phyloP scores from a whole-genome alignment of 2,888 invertebrate genomes.

The Mesorhabditis sp. region DNA sequence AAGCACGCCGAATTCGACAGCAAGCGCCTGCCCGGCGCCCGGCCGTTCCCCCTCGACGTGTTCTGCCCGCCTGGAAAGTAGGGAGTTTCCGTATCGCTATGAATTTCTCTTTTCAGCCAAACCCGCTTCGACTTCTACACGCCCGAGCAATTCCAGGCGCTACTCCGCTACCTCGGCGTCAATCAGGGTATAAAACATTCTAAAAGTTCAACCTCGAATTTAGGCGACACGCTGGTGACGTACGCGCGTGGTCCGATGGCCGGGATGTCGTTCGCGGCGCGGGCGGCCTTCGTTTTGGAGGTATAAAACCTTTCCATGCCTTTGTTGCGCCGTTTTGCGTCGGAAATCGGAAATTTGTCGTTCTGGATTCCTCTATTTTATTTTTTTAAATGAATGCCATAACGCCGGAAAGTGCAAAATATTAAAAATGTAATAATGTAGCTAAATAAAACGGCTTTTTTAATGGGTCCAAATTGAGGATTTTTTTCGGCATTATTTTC shows the following conservation, averaged over 20 bases:
- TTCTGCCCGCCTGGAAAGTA: constrained; percentile 2
- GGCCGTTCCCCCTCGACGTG: background rate
- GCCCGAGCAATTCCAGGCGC: constrained; percentile 46
- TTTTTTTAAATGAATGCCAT: too few relatives aligned
- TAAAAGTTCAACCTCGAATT: background rate
- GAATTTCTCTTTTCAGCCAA: constrained; percentile 17
- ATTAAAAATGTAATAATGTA: too few relatives aligned
- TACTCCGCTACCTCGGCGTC: constrained; percentile 44
- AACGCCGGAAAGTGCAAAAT: too few relatives aligned
- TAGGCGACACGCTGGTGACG: constrained; percentile 29
- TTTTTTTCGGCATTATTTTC: too few relatives aligned
- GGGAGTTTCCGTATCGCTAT: background rate
- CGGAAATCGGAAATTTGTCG: too few relatives aligned
- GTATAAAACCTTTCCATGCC: constrained; percentile 18
- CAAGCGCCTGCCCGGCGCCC: background rate
- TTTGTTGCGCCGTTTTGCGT: too few relatives aligned
- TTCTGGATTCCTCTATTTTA: too few relatives aligned
- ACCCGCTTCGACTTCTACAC: constrained; percentile 43
- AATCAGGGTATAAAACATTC: constrained; percentile 18
- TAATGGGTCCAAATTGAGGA: too few relatives aligned
- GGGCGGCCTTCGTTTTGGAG: constrained; percentile 47
- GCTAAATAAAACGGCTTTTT: too few relatives aligned
- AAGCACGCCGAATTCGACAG: background rate
- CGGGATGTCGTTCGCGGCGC: constrained; percentile 49
- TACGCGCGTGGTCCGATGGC: constrained; percentile 45